Evolutionary conservation across 2,113 vertebrate species (phyloP).

Genomic region (Alosa alosa): DNA sequence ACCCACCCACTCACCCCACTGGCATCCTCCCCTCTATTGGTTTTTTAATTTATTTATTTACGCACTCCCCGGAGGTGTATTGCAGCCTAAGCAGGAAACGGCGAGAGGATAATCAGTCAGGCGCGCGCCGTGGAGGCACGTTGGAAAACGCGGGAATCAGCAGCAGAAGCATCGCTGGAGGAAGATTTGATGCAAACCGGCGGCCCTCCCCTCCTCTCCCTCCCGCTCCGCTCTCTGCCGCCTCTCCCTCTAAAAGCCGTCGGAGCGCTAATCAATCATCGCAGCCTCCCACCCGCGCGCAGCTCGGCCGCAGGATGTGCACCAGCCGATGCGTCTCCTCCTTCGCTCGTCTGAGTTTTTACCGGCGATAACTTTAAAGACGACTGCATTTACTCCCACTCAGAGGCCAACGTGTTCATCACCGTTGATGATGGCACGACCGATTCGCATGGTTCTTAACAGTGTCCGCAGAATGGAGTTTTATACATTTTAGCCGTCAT

Average conservation of each 20-base stretch:
- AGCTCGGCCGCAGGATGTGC: neutral
- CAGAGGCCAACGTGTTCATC: neutral
- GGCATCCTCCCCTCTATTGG: neutral
- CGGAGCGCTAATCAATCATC: constrained; percentile 37
- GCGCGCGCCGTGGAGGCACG: constrained; percentile 3
- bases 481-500: no score
- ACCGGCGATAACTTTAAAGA: neutral
- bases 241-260: neutral
- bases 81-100: constrained; percentile 46
- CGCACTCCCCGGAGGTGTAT: constrained; percentile 31
- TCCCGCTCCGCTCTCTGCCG: neutral
- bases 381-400: neutral
- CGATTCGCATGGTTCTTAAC: no score
- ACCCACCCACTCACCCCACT: neutral
- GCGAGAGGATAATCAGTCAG: constrained; percentile 44
- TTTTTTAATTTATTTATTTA: neutral
- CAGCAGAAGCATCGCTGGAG: constrained; percentile 14
- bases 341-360: neutral
- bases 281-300: neutral
- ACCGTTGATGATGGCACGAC: no score
- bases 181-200: constrained; percentile 13
- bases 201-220: neutral
- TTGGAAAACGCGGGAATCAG: constrained; percentile 40
- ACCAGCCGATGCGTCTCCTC: neutral
- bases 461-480: no score